A percentile compares a stretch with the other conserved stretches of the same genome.
Conservation (phyloP, 2,888 invertebrate species). For the Tyria jacobaeae region DNA sequence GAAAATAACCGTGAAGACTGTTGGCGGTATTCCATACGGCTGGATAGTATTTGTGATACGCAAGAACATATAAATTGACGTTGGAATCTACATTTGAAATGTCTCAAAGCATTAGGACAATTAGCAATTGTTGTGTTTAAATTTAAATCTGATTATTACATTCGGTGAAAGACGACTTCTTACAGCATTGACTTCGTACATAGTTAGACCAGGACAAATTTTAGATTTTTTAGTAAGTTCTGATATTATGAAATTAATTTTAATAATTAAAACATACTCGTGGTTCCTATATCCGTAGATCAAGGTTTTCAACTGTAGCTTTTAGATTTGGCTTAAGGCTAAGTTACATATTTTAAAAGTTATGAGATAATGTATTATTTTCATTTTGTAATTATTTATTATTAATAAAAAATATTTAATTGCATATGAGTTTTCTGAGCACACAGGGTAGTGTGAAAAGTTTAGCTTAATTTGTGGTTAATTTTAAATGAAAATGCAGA, state of each 20-base stretch:
- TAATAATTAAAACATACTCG: too few relatives aligned
- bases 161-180: background rate
- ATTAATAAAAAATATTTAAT: too few relatives aligned
- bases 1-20: constrained; percentile 55
- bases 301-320: background rate
- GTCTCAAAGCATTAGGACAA: constrained; percentile 16
- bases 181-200: background rate
- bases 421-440: too few relatives aligned
- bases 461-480: too few relatives aligned
- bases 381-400: too few relatives aligned
- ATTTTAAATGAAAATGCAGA: too few relatives aligned
- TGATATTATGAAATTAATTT: background rate
- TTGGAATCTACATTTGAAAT: constrained; percentile 30
- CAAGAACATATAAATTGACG: constrained; percentile 35
- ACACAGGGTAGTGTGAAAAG: too few relatives aligned
- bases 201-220: background rate
- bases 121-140: constrained; percentile 25
- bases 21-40: constrained; percentile 60
- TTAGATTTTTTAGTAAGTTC: background rate
- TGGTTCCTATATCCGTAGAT: background rate
- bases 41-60: constrained; percentile 43
- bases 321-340: too few relatives aligned
- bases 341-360: too few relatives aligned
- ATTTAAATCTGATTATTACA: constrained; percentile 27
- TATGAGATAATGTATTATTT: too few relatives aligned